Conservation (phyloP, 2,113 vertebrate species). For the Stegostoma tigrinum region DNA sequence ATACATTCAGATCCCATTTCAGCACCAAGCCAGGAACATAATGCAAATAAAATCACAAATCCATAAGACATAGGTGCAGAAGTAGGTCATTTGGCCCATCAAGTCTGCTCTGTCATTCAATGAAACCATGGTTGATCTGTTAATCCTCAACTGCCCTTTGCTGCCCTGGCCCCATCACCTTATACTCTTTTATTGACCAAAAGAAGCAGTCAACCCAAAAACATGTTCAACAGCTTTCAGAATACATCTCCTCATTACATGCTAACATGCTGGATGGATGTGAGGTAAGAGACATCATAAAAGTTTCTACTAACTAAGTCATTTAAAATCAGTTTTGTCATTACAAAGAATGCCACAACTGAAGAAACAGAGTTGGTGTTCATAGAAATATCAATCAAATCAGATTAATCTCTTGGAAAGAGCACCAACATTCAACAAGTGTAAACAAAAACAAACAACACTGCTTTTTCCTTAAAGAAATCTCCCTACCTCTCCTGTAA, state of each 20-base stretch:
- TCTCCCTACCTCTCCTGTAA: no score
- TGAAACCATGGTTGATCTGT: no score
- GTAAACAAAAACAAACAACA: no score
- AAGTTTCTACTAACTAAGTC: not conserved
- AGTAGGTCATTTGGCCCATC: no score
- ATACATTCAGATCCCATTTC: not conserved
- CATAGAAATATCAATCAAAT: not conserved
- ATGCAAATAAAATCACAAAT: no score
- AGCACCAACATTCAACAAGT: not conserved
- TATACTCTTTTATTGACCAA: no score
- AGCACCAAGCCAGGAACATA: not conserved
- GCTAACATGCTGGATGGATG: not conserved
- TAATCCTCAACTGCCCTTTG: no score
- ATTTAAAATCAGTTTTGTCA: not conserved
- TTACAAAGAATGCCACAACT: not conserved
- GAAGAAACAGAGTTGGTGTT: not conserved
- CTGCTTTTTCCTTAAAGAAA: no score
- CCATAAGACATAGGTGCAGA: no score
- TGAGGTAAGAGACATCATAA: not conserved
- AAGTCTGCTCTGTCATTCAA: no score
- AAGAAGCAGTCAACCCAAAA: not conserved
- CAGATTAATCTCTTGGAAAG: not conserved
- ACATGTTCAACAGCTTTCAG: not conserved
- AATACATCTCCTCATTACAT: not conserved
- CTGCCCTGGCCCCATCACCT: no score